Percentiles rank a stretch among this genome's conserved stretches.
Conservation (phyloP, 2,113 vertebrate genomes). For the Passer montanus region DNA sequence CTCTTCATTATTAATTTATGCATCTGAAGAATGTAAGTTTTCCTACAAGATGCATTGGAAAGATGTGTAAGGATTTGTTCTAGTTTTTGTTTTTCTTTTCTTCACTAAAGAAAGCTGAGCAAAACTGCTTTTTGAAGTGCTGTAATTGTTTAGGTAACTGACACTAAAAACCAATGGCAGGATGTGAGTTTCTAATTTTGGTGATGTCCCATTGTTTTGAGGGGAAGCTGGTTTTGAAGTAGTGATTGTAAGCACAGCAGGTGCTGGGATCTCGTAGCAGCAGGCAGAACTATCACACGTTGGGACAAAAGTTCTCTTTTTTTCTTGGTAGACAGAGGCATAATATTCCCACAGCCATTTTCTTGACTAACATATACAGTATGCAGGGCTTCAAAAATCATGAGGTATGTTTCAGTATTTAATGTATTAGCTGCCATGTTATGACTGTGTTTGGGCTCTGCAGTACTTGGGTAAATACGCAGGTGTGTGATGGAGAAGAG, state of each 20-base stretch:
- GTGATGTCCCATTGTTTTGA: slow-evolving; percentile 43
- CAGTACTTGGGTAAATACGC: background rate
- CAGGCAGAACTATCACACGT: background rate
- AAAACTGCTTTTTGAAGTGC: slow-evolving; percentile 10
- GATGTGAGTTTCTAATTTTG: slow-evolving; percentile 58
- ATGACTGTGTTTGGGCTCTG: background rate
- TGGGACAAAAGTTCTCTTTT: slow-evolving; percentile 11
- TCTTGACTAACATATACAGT: background rate
- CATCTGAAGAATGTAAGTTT: background rate
- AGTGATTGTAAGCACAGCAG: slow-evolving; percentile 35
- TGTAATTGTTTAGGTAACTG: slow-evolving; percentile 46
- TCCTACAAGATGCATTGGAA: background rate
- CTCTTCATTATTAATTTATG: background rate
- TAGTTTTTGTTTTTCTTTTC: background rate
- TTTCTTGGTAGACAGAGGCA: background rate
- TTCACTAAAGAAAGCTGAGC: background rate
- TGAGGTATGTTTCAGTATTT: background rate
- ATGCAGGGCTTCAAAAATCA: background rate
- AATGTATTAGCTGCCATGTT: background rate
- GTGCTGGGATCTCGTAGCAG: background rate
- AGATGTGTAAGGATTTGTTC: background rate
- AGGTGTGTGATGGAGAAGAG: background rate
- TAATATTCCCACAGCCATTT: background rate
- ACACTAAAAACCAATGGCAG: background rate
- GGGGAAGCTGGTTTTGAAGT: slow-evolving; percentile 45